Conservation (phyloP, 37 sponge, comb jelly and placozoan species). For the Spongilla lacustris region DNA sequence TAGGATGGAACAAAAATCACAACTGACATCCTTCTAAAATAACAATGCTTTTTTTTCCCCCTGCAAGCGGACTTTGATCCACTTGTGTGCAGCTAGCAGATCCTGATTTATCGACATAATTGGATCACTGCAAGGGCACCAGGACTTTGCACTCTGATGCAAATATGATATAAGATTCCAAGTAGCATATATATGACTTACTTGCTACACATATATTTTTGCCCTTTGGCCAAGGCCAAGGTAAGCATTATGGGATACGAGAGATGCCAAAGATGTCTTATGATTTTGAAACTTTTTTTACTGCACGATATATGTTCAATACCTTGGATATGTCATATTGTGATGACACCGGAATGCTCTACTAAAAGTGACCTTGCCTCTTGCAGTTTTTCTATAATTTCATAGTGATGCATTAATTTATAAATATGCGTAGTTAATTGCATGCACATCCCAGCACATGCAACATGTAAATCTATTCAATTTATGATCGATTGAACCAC, state of each 20-base stretch:
- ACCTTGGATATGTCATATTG: constrained; percentile 30
- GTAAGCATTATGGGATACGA: constrained; percentile 34
- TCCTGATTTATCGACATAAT: not conserved
- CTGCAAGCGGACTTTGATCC: not conserved
- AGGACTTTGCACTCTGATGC: not conserved
- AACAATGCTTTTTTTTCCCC: not conserved
- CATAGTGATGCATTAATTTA: too few relatives aligned
- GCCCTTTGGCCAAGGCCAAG: constrained; percentile 34
- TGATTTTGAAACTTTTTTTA: too few relatives aligned
- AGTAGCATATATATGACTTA: not conserved
- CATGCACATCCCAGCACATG: too few relatives aligned
- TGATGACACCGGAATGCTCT: constrained; percentile 20
- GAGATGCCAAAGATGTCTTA: constrained; percentile 44
- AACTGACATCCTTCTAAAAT: too few relatives aligned
- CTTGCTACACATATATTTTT: constrained; percentile 51
- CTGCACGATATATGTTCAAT: too few relatives aligned
- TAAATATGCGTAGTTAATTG: too few relatives aligned
- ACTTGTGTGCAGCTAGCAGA: not conserved
- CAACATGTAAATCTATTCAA: too few relatives aligned
- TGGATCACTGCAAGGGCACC: not conserved
- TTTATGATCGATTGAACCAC: too few relatives aligned
- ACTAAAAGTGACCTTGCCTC: constrained; percentile 20
- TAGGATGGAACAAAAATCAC: too few relatives aligned
- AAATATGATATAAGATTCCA: not conserved
- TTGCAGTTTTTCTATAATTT: constrained; percentile 30